Evolutionary conservation across 2,797 vertebrate species (phyloP).

Genomic region (Poecilia velifera): DNA sequence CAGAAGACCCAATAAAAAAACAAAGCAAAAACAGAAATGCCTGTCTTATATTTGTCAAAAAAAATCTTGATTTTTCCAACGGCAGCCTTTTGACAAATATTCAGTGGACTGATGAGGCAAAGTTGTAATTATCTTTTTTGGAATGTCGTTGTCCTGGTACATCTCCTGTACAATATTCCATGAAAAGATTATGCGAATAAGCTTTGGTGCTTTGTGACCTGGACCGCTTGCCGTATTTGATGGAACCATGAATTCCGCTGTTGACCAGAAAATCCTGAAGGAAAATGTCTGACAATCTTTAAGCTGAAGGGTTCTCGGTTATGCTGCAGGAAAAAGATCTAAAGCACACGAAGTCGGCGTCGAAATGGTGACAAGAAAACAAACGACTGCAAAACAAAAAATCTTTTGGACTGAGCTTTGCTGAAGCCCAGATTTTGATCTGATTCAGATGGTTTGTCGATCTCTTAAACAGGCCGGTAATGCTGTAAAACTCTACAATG

Average conservation of each 20-base stretch:
- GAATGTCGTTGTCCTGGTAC: rapidly evolving
- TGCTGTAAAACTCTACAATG: neutral
- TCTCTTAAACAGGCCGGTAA: neutral
- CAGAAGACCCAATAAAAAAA: neutral
- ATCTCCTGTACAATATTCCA: neutral
- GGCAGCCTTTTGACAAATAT: neutral
- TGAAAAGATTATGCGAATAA: no score
- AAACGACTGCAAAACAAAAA: neutral
- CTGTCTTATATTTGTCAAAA: neutral
- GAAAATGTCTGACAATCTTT: neutral
- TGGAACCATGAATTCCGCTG: no score
- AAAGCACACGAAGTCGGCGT: neutral
- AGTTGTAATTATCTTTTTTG: neutral
- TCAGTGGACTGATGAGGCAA: no score
- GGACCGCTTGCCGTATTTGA: no score
- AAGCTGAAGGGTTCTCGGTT: neutral
- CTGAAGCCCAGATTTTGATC: neutral
- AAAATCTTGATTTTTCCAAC: neutral
- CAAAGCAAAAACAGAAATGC: neutral
- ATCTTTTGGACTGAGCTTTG: neutral
- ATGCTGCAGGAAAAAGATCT: neutral
- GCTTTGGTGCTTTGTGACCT: no score
- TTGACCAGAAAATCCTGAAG: no score
- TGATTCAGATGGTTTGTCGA: neutral
- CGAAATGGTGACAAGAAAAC: neutral